A percentile compares a stretch with the other conserved stretches of the same genome.
Conservation (phyloP, 2,888 invertebrate species). For the Iphiclides podalirius region DNA sequence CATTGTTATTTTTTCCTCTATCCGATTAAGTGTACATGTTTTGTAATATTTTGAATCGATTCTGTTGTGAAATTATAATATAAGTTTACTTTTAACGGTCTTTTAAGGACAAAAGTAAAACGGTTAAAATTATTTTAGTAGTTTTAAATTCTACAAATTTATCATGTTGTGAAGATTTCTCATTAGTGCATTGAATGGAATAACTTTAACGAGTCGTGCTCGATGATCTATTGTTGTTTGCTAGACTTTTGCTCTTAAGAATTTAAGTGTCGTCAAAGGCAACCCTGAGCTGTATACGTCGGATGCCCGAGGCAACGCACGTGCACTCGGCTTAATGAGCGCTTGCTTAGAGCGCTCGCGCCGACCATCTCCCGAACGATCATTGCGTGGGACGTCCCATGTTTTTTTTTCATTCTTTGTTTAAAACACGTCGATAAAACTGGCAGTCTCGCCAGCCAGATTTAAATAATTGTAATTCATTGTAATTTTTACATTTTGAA, state of each 20-base stretch:
- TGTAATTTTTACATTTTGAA: no score
- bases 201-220: no score
- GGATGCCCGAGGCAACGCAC: constrained; percentile 63
- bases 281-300: constrained; percentile 28
- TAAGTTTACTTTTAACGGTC: no score
- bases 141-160: no score
- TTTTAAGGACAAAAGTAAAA: no score
- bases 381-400: constrained; percentile 47
- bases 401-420: constrained; percentile 38
- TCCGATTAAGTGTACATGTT: constrained; percentile 39
- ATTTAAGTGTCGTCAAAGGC: no score
- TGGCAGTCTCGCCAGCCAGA: background rate
- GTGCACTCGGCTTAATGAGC: constrained; percentile 65
- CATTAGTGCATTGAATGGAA: background rate
- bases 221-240: no score
- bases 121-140: no score
- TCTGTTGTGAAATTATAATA: no score
- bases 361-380: constrained; percentile 60
- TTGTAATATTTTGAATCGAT: constrained; percentile 3
- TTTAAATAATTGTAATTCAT: no score
- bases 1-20: constrained; percentile 61
- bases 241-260: no score
- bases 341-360: constrained; percentile 33
- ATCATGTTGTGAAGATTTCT: no score
- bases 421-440: constrained; percentile 18